phyloP scores from a whole-genome alignment of 2,888 invertebrate genomes.

The Agrochola litura region DNA sequence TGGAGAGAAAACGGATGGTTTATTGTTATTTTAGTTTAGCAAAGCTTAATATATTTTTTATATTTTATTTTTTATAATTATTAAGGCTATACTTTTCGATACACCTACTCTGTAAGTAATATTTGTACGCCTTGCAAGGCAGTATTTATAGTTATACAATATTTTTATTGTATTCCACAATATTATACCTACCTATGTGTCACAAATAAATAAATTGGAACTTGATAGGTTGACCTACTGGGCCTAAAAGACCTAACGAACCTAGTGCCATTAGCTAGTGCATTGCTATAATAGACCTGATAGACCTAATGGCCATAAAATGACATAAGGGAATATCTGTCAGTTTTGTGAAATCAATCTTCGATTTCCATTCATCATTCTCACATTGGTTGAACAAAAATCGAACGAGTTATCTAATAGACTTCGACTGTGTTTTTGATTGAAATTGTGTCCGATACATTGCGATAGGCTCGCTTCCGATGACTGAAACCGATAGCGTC shows the following conservation, averaged over 20 bases:
- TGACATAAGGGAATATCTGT: not conserved
- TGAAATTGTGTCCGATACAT: constrained; percentile 35
- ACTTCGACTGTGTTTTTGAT: constrained; percentile 38
- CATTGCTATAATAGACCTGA: too few relatives aligned
- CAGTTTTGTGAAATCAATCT: constrained; percentile 6
- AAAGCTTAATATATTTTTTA: too few relatives aligned
- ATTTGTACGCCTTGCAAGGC: not conserved
- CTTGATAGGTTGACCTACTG: not conserved
- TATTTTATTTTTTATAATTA: not conserved
- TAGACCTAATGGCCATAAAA: not conserved
- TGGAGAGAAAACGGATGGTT: constrained; percentile 16
- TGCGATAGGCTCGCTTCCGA: constrained; percentile 21
- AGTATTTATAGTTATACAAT: not conserved
- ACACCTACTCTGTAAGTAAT: too few relatives aligned
- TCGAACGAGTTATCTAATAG: constrained; percentile 16
- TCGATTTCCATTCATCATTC: constrained; percentile 3
- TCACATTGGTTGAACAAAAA: constrained; percentile 5
- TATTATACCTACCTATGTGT: not conserved
- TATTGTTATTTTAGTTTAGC: constrained; percentile 37
- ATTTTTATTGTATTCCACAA: too few relatives aligned
- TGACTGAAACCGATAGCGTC: constrained; percentile 41
- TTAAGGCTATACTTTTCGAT: not conserved
- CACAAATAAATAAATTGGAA: not conserved
- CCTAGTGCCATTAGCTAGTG: too few relatives aligned
- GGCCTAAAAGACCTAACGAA: too few relatives aligned